Base-by-base conservation (phyloP, 2,797 vertebrate genomes). In the Hoplostethus atlanticus region DNA sequence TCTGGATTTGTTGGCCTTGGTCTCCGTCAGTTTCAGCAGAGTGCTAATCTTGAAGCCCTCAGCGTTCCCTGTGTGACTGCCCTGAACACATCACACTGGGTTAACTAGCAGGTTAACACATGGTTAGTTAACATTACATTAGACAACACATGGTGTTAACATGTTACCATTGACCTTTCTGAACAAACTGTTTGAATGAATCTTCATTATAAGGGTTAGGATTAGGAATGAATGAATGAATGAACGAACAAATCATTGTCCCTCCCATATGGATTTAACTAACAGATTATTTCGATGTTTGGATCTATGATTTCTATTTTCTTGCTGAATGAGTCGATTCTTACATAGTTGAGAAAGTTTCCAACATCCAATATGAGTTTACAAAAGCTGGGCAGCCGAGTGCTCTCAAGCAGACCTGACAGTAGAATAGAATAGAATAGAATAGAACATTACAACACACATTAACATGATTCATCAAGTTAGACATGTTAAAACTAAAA, bases 291-390 rank as follows among this genome's bases (percentile, higher is more conserved):
- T 34, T 34, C 3, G 6, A 34, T 34, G 6, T 34, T 0, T 34
- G 31, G 0, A 6, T 34, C 6, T 34, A 34, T 21, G 21, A 21
- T 21, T 21, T 6, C 6, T 34, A 34, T 34, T 34, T 34, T 6
- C 31, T 34, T 34, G 31, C 31, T 34, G 50, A 8, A 17, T 30
- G 40, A 40, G 9, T 1, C 38, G 21, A 11, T 25, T 57, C 96
- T 94, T 90, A 97, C 96, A 0, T 97, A 97, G 88, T 97, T 97
- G 48, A 97, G 93, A 51, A 97, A 97, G 89, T 97, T 97, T 76
- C 96, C 96, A 11, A 97, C 95, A 71, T 94, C 94, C 72, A 97
- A 93, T 84, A 97, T 96, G 73, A 97, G 89, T 64, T 94, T 96
- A 89, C 96, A 97, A 86, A 97, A 97, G 44, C 93, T 2, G 0